A percentile compares a stretch with the other conserved stretches of the same genome.
These are phyloP conservation scores for Euura saliciscinereae DNA, from an alignment of 1,140 invertebrate genomes.

Conservation along the genomic window DNA sequence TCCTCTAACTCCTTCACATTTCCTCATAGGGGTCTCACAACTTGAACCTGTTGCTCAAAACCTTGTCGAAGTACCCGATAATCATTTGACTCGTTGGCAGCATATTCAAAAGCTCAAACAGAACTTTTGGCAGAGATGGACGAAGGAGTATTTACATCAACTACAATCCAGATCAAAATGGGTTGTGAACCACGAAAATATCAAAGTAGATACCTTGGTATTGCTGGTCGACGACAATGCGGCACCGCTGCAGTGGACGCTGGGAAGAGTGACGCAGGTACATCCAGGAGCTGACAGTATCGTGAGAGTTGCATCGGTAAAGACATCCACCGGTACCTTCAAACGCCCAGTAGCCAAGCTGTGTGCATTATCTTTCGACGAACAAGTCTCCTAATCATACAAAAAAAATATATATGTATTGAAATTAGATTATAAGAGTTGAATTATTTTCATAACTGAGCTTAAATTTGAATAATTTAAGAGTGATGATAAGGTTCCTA, in stretches of 20 bases:
- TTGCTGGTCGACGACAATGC: background rate
- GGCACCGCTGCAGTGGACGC: background rate
- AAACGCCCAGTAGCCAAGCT: slow-evolving; percentile 23
- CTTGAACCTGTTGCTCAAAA: slow-evolving; percentile 15
- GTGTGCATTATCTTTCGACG: slow-evolving; percentile 21
- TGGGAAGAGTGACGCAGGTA: background rate
- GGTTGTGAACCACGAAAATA: background rate
- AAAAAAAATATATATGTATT: background rate
- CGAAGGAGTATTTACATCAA: slow-evolving; percentile 27
- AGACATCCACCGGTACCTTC: slow-evolving; percentile 19
- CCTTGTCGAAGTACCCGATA: slow-evolving; percentile 13
- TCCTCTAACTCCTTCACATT: background rate
- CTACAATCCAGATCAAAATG: slow-evolving; percentile 33
- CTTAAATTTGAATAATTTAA: too few relatives aligned
- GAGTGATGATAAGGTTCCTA: too few relatives aligned
- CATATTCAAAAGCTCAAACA: slow-evolving; percentile 26
- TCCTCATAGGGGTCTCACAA: slow-evolving; percentile 12
- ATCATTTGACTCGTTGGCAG: slow-evolving; percentile 31
- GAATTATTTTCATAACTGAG: too few relatives aligned
- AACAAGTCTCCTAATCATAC: background rate
- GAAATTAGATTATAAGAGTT: background rate
- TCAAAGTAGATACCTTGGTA: background rate
- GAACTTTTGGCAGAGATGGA: slow-evolving; percentile 34
- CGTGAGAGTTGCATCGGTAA: slow-evolving; percentile 19
- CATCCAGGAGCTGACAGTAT: slow-evolving; percentile 22